Evolutionary conservation across 2,888 invertebrate genomes (phyloP), one percentile per base, ranked within the genome.

Genomic region (Prosopocoilus inquinatus): DNA sequence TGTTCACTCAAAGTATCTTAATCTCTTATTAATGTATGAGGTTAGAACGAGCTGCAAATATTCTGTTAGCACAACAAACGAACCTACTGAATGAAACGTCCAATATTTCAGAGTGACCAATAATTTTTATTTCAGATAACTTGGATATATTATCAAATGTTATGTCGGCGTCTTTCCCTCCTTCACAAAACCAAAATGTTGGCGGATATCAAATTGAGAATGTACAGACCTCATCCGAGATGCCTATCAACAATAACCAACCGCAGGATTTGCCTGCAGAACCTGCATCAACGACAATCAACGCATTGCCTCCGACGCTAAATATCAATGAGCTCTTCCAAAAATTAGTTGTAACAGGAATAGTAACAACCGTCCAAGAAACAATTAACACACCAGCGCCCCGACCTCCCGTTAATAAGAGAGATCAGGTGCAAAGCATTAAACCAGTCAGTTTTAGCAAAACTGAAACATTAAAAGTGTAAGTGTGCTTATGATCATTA

Each of bases 261-360:
- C 39, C 47, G 9, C 49, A 38, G 15, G 34, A 11, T 54, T 54
- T 63, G 13, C 64, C 74, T 13, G 52, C 62, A 2, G 57, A 65
- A 4, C 51, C 60, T 41, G 39, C 57, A 11, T 54, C 77, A 11
- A 75, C 76, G 9, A 38, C 39, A 33, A 11, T 33, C 9, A 28
- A 53, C 9, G 70, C 74, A 12, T 47, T 62, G 44, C 59, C 63
- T 16, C 53, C 69, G 5, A 52, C 65, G 20, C 74, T 87, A 2
- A 91, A 94, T 68, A 89, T 96, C 16, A 88, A 84, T 58, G 91
- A 92, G 63, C 78, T 96, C 28, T 91, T 94, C 71, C 88, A 90
- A 59, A 91, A 92, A 74, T 78, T 96, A 5, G 87, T 95, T 1
- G 90, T 90, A 0, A 89, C 90, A 1, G 96, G 92, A n/a, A 87